Evolutionary conservation across 2,797 vertebrate genomes (phyloP), one percentile per base, ranked within the genome.

Genomic region (Percopsis omiscomaycus): DNA sequence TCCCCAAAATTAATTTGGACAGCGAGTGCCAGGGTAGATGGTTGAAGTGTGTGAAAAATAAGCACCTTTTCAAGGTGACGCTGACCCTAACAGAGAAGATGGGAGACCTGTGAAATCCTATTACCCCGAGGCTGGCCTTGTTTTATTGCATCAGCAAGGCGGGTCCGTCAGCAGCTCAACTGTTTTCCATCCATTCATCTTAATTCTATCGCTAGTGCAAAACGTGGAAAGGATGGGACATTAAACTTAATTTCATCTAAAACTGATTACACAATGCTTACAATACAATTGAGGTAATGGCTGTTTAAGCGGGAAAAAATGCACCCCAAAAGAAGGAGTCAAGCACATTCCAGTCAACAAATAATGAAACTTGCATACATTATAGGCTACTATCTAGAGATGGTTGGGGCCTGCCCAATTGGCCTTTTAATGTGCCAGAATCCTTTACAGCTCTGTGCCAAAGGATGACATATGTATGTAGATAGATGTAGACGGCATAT

Each of bases 21-120:
- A 44, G n/a, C 42, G 15, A 22, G 55, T 79, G 75, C 75, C 80
- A 82, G 69, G 70, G 55, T 49, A 66, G 47, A 73, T 74, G 61
- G 66, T 63, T 63, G 68, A 77, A 71, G 80, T 78, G 76, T 80
- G 79, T 80, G 62, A 71, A 83, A 89, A 90, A 87, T 73, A 78
- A 80, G 78, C 78, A 80, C 78, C 32, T 84, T 87, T 82, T 87
- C 83, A 91, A 91, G 87, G 90, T 89, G 78, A 87, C 52, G 66
- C 60, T 85, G 86, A 89, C 84, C 85, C 77, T 80, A 63, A 30
- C 49, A 63, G 66, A 68, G 62, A 71, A 75, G 46, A 64, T 72
- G 56, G 62, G 66, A 73, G 80, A 66, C 61, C 74, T 75, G 51
- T 71, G 62, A 86, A 87, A 88, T 89, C 80, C 76, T 69, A 89